Base-by-base conservation (phyloP, 2,888 invertebrate species). In the Agapetus fuscipes region DNA sequence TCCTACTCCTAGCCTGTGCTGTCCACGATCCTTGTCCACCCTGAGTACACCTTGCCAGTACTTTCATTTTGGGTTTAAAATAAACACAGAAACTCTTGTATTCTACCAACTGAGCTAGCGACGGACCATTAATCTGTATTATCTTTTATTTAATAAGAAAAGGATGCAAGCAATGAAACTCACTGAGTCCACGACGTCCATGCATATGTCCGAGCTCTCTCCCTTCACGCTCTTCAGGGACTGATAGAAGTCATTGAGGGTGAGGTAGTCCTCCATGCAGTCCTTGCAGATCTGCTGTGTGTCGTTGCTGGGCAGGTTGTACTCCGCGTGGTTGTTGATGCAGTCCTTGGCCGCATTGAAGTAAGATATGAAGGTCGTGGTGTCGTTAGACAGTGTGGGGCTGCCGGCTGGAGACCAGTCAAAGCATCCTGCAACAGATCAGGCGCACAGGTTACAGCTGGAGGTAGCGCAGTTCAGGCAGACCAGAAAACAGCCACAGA, bases 141-240 rank as follows among this genome's bases (percentile, higher is more conserved):
- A n/a, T n/a, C n/a, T n/a, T n/a, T n/a, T n/a, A n/a, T n/a, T n/a
- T n/a, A n/a, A n/a, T n/a, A n/a, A n/a, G n/a, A n/a, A n/a, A n/a
- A n/a, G n/a, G n/a, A n/a, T n/a, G n/a, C n/a, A n/a, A n/a, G n/a
- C n/a, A n/a, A n/a, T n/a, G n/a, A n/a, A 43, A 62, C 68, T 66
- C 60, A 79, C 80, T 48, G 73, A 61, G 59, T 80, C 80, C 2
- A 79, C 75, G 49, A 79, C 67, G 55, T 80, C 80, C 74, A 80
- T 77, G 51, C 80, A 80, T 41, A 78, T 63, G 44, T 66, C 70
- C 45, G 73, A 72, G 37, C 72, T 67, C 41, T 74, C 76, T 53
- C 73, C 70, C 5, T 20, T 20, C 37, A 65, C 58, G 53, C 72
- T 71, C 49, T 62, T 77, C 38, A 79, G 59, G 17, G 66, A 62